Evolutionary conservation across 1,140 invertebrate genomes (phyloP), one percentile per base, ranked within the genome.

Genomic region (Triops longicaudatus): DNA sequence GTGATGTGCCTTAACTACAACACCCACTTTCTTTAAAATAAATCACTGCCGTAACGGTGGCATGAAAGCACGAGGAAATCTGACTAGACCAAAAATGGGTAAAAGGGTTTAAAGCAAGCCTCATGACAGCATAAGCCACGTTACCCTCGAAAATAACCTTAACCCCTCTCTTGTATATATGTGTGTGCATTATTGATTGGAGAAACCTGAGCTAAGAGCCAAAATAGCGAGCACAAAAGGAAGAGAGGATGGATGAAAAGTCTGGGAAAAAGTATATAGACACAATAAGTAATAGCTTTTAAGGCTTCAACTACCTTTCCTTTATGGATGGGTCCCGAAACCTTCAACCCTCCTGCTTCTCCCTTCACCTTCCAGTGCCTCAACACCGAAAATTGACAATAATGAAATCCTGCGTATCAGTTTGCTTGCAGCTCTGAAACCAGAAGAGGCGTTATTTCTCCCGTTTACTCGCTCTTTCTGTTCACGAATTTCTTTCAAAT

Each of bases 131-230:
- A 22, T 17, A 22, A 63, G 10, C 50, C 14, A 63, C 14, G 50
- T 22, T 63, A 63, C 50, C 14, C 14, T 9, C 22, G 14, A 63
- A 37, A 63, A 63, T 22, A 63, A 63, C 50, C 50, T 63, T 63
- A 63, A 63, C 50, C 50, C 50, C 31, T 37, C 31, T 2, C 31
- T 63, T 63, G 50, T 63, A 22, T 37, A 22, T 37, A 22, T 63
- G 50, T 11, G 44, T 63, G 50, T 63, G 50, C 50, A 63, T 63
- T 63, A 63, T 63, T 63, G 50, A 63, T 63, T 63, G 50, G 50
- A 63, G 50, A 63, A 63, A 63, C 50, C 50, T 63, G 50, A 63
- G 50, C 50, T 63, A 10, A 63, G 50, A 17, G 50, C 50, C 50
- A 22, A 63, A 63, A 63, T 63, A 14, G 50, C 50, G 50, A 63